Conservation (phyloP, 2,888 invertebrate species). For the Athalia cordata region DNA sequence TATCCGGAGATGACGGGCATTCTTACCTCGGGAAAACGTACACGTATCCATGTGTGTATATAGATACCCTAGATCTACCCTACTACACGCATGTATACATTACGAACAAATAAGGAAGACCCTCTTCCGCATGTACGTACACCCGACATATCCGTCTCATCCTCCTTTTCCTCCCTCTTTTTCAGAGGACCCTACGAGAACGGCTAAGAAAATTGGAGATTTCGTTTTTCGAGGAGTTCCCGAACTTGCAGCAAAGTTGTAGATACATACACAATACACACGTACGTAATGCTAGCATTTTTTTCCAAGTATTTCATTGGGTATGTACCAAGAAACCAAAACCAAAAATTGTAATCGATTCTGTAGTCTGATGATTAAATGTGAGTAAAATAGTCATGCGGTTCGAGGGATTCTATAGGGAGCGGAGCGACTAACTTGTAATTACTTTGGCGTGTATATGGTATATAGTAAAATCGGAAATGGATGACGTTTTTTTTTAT, state of each 20-base stretch:
- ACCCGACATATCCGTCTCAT: too few species aligned
- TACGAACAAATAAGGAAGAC: too few species aligned
- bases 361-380: neutral
- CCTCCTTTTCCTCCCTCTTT: too few species aligned
- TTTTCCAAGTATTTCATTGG: neutral
- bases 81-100: neutral
- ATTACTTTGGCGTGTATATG: slow-evolving; percentile 13
- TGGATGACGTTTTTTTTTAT: slow-evolving; percentile 63
- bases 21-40: slow-evolving; percentile 6
- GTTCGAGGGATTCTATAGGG: slow-evolving; percentile 19
- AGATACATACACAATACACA: too few species aligned
- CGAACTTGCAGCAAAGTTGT: too few species aligned
- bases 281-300: too few species aligned
- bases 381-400: neutral
- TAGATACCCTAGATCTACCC: neutral
- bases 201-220: too few species aligned
- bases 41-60: neutral
- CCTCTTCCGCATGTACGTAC: too few species aligned
- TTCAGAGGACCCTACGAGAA: too few species aligned
- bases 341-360: too few species aligned
- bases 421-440: slow-evolving; percentile 44
- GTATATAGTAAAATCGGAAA: neutral
- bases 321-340: too few species aligned
- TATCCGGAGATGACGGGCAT: slow-evolving; percentile 41
- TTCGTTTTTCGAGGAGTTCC: too few species aligned